Evolutionary conservation across 2,797 vertebrate genomes (phyloP), one percentile per base, ranked within the genome.

Genomic region (Echiichthys vipera): DNA sequence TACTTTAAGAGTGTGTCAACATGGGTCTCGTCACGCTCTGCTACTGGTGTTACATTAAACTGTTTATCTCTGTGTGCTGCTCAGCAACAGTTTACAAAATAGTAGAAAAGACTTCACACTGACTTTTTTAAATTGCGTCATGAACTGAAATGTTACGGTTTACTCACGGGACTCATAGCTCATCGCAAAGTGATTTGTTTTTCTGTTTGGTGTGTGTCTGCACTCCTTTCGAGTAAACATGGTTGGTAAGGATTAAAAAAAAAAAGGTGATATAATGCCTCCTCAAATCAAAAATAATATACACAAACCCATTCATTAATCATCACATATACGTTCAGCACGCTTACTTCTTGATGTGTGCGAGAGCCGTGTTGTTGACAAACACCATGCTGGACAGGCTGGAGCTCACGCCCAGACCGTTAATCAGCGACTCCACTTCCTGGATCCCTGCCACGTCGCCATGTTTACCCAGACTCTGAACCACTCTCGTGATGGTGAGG

Each of bases 311-410:
- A 37, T 29, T n/a, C 12, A 13, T 25, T 9, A 59, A 53, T 18
- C 1, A 1, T 17, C 5, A 45, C 11, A 15, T 5, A 13, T 1
- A 39, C 1, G 5, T 12, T 39, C 1, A 5, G 9, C 5, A 10
- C 17, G 82, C 96, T 95, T 93, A 98, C 98, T 91, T 98, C 65
- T 91, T 95, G 59, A 96, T 94, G 86, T 95, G 89, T 51, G 95
- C 96, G 68, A 97, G 62, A 30, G 94, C 94, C 42, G 59, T 89
- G 84, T 96, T 97, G 89, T 96, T 98, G 81, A 93, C 6, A 14
- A 96, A 95, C 83, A 97, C 8, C 90, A 96, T 97, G 17, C 0
- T 27, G 84, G 95, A 94, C 25, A 97, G 14, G 65, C 83, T 89
- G 77, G 93, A 0, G 2, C 54, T 58, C 0, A 74, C 45, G 43